Percentiles rank a stretch among this genome's conserved stretches.
phyloP scores from a whole-genome alignment of 2,113 vertebrate species.

The Campylomormyrus numenius region DNA sequence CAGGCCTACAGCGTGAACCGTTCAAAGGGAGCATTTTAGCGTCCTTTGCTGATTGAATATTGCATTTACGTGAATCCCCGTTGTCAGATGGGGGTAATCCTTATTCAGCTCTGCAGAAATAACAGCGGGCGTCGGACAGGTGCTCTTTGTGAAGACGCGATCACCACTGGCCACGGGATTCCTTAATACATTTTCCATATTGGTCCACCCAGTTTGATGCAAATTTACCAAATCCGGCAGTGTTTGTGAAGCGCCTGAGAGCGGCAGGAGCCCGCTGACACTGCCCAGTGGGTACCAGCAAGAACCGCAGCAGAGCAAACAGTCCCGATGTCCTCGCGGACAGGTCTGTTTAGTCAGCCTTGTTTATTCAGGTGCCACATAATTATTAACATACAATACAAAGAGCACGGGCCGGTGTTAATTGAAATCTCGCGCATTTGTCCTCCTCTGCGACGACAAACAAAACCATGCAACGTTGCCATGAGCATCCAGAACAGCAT shows the following conservation, averaged over 20 bases:
- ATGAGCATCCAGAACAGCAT: not conserved
- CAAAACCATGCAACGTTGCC: not conserved
- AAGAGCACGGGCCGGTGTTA: constrained; percentile 19
- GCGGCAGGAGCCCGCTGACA: not conserved
- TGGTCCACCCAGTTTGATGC: constrained; percentile 54
- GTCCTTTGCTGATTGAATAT: not conserved
- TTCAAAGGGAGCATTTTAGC: not conserved
- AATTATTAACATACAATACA: constrained; percentile 45
- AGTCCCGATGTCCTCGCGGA: constrained; percentile 41
- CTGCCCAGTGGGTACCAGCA: constrained; percentile 41
- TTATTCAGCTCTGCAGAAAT: not conserved
- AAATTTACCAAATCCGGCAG: constrained; percentile 56
- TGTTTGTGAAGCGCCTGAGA: constrained; percentile 47
- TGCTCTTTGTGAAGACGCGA: constrained; percentile 16
- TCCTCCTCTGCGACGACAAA: constrained; percentile 8
- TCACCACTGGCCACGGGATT: constrained; percentile 14
- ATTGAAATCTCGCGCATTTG: constrained; percentile 30
- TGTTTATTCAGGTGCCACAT: constrained; percentile 62
- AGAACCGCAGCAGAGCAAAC: constrained; percentile 43
- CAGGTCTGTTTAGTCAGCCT: constrained; percentile 30
- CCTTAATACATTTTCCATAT: constrained; percentile 44
- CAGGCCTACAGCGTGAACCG: not conserved
- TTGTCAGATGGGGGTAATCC: constrained; percentile 7
- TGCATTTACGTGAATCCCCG: not conserved
- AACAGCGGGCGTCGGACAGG: constrained; percentile 35